Conservation (phyloP, 2,888 invertebrate genomes). For the Oegoconia quadripuncta region DNA sequence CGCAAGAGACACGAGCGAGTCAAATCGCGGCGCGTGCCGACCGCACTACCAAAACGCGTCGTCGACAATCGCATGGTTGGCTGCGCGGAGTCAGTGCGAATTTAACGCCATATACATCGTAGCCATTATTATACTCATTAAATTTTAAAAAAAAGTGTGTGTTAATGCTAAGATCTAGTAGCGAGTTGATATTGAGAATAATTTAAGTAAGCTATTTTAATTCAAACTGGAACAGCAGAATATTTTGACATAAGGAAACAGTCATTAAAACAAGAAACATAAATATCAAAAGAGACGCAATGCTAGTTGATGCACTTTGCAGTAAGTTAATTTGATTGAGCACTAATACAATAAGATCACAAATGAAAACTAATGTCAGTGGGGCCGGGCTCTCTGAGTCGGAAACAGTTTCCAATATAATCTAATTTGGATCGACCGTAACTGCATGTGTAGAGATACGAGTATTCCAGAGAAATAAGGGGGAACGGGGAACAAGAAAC, state of each 20-base stretch:
- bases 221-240: too few relatives aligned
- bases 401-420: constrained; percentile 53
- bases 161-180: too few relatives aligned
- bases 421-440: constrained; percentile 58
- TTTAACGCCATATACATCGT: background rate
- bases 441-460: constrained; percentile 17
- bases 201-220: too few relatives aligned
- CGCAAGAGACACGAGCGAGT: constrained; percentile 28
- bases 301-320: constrained; percentile 21
- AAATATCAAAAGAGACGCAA: too few relatives aligned
- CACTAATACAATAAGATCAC: constrained; percentile 45
- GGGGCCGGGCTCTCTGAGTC: constrained; percentile 36
- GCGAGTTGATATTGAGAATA: too few relatives aligned
- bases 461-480: too few relatives aligned
- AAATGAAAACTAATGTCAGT: constrained; percentile 72
- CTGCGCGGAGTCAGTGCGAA: background rate
- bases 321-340: constrained; percentile 40
- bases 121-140: background rate
- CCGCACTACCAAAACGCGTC: too few relatives aligned
- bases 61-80: too few relatives aligned
- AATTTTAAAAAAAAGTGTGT: too few relatives aligned
- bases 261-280: too few relatives aligned
- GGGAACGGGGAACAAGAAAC: too few relatives aligned
- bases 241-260: too few relatives aligned
- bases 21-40: constrained; percentile 11